These are phyloP conservation scores for Albula glossodonta DNA, from an alignment of 2,113 vertebrate species.

Conservation along the genomic window DNA sequence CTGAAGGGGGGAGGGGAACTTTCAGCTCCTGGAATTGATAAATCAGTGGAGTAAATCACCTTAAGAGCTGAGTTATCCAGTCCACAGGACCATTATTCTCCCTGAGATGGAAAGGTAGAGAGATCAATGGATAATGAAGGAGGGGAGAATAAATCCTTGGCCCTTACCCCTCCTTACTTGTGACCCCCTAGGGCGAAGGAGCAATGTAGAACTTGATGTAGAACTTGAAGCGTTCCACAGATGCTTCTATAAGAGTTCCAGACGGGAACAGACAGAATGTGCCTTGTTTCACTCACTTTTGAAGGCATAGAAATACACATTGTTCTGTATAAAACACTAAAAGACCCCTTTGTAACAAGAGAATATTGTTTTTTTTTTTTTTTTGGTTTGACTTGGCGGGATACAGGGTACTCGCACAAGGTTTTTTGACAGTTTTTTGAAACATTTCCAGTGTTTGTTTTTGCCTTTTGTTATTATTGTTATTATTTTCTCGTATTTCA, in stretches of 20 bases:
- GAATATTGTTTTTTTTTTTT: too few relatives aligned
- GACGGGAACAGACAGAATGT: not conserved
- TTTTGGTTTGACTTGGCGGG: too few relatives aligned
- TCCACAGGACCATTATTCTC: not conserved
- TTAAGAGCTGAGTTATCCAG: not conserved
- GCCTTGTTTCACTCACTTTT: not conserved
- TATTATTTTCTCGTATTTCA: not conserved
- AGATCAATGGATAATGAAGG: constrained; percentile 1
- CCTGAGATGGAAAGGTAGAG: not conserved
- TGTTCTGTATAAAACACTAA: not conserved
- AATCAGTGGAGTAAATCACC: not conserved
- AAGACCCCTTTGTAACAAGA: too few relatives aligned
- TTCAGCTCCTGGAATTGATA: not conserved
- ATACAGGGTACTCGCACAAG: too few relatives aligned
- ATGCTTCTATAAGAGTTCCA: not conserved
- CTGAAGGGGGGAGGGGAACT: not conserved
- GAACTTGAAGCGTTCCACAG: not conserved
- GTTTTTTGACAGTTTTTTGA: too few relatives aligned
- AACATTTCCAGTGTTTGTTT: too few relatives aligned
- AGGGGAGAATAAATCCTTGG: not conserved
- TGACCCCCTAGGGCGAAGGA: not conserved
- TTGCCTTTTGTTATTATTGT: not conserved
- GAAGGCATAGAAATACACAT: not conserved
- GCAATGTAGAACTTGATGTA: not conserved
- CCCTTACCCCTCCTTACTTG: not conserved